Evolutionary conservation across 64 coral and sea anemone genomes (phyloP).

Genomic region (Astreopora myriophthalma): DNA sequence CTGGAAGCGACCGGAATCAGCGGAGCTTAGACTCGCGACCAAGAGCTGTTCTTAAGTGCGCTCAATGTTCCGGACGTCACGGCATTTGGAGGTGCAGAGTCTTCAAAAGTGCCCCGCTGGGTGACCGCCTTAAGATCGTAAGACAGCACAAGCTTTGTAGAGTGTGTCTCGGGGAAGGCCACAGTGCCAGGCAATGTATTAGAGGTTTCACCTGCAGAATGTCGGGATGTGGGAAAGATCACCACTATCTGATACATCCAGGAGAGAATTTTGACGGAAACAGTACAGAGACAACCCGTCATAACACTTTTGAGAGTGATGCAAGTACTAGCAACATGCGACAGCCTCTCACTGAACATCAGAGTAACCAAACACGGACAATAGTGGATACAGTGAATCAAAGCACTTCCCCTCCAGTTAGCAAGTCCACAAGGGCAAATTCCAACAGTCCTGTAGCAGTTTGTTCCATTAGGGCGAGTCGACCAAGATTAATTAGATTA

Average conservation of each 20-base stretch:
- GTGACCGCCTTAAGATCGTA: constrained; percentile 45
- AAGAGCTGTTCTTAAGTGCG: constrained; percentile 18
- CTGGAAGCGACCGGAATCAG: constrained; percentile 5
- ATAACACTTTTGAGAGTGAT: background rate
- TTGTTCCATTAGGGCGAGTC: background rate
- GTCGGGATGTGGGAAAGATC: constrained; percentile 55
- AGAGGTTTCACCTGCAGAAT: constrained; percentile 61
- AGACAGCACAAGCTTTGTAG: constrained; percentile 65
- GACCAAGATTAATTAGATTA: constrained; percentile 57
- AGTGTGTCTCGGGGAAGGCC: constrained; percentile 52
- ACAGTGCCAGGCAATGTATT: constrained; percentile 57
- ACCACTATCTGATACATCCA: constrained; percentile 71
- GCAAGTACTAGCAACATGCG: background rate
- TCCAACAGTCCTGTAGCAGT: constrained; percentile 40
- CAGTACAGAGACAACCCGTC: background rate
- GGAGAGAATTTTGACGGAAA: background rate
- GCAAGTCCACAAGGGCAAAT: background rate
- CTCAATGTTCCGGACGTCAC: background rate
- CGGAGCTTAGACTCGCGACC: background rate
- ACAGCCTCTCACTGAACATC: background rate
- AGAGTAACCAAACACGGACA: background rate
- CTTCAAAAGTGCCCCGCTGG: constrained; percentile 40
- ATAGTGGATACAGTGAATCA: background rate
- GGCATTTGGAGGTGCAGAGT: too few relatives aligned
- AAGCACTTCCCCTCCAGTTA: background rate